Evolutionary conservation across 2,888 invertebrate genomes (phyloP).

Genomic region (Bhutanitis thaidina): DNA sequence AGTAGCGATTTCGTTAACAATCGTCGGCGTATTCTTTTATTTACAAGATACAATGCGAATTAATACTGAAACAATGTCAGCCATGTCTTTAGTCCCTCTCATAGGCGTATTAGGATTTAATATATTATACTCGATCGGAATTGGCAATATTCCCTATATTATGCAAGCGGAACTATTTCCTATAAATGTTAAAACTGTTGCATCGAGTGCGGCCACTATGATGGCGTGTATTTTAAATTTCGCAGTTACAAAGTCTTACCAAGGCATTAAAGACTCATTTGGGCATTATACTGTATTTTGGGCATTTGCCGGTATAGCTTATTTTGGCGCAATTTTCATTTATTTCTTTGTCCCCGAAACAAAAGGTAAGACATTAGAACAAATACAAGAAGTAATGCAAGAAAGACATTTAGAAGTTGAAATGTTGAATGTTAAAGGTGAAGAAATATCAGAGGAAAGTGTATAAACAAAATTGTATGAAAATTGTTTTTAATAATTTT

Average conservation of each 20-base stretch:
- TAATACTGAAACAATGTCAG: conserved; percentile 46
- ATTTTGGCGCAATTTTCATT: conserved; percentile 78
- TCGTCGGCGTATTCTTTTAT: conserved; percentile 76
- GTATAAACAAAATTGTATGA: no score
- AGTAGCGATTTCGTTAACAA: conserved; percentile 71
- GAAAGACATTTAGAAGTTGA: conserved; percentile 28
- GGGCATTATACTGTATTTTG: conserved; percentile 81
- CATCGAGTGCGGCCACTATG: conserved; percentile 79
- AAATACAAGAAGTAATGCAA: conserved; percentile 79
- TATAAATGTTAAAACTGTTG: conserved; percentile 81
- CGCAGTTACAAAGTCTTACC: conserved; percentile 79
- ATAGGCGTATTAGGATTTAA: conserved; percentile 79
- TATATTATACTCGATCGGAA: conserved; percentile 79
- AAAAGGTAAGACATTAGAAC: conserved; percentile 80
- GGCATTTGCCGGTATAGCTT: conserved; percentile 76
- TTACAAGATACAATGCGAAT: conserved; percentile 62
- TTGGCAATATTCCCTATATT: conserved; percentile 81
- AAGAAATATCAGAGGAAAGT: not conserved
- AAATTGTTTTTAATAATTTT: no score
- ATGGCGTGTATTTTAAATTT: conserved; percentile 79
- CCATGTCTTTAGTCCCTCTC: conserved; percentile 74
- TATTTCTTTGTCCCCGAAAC: conserved; percentile 81
- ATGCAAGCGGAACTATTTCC: conserved; percentile 83
- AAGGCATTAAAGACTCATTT: conserved; percentile 72
- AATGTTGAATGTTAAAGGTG: conserved; percentile 32